phyloP scores from a whole-genome alignment of 2,888 invertebrate genomes.

The Rhagonycha fulva region DNA sequence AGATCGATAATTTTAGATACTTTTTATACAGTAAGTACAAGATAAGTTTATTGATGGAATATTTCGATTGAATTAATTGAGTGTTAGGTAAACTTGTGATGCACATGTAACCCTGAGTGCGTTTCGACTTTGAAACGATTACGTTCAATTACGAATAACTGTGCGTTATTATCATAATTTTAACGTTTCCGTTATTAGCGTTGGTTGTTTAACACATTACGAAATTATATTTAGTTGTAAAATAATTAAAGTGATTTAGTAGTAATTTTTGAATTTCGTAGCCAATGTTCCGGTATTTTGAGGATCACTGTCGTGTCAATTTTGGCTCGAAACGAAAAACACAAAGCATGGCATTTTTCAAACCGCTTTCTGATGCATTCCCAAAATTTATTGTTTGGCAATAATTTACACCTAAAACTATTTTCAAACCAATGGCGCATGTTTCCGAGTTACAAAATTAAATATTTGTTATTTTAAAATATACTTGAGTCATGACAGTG shows the following conservation, averaged over 20 bases:
- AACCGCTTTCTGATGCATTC: not conserved
- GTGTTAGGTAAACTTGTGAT: not conserved
- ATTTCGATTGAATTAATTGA: not conserved
- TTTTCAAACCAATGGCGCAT: not conserved
- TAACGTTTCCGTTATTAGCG: not conserved
- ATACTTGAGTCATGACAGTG: no score
- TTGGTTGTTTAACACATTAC: constrained; percentile 1
- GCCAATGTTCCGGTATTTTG: not conserved
- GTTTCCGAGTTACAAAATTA: not conserved
- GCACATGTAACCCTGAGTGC: not conserved
- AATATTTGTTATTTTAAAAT: no score
- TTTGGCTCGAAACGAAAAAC: not conserved
- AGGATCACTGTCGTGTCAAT: not conserved
- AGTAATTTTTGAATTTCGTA: not conserved
- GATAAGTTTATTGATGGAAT: no score
- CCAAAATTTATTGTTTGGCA: not conserved
- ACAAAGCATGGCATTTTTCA: not conserved
- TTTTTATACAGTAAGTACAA: no score
- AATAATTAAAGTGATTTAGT: not conserved
- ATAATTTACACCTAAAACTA: not conserved
- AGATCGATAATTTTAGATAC: no score
- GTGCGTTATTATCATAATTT: constrained; percentile 1
- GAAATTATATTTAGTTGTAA: not conserved
- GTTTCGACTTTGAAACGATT: constrained; percentile 3
- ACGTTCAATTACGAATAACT: constrained; percentile 1